Percentiles rank a stretch among this genome's conserved stretches.
These are phyloP conservation scores for Halocynthia aurantium DNA, from an alignment of 23 tunicate genomes.

Conservation along the genomic window DNA sequence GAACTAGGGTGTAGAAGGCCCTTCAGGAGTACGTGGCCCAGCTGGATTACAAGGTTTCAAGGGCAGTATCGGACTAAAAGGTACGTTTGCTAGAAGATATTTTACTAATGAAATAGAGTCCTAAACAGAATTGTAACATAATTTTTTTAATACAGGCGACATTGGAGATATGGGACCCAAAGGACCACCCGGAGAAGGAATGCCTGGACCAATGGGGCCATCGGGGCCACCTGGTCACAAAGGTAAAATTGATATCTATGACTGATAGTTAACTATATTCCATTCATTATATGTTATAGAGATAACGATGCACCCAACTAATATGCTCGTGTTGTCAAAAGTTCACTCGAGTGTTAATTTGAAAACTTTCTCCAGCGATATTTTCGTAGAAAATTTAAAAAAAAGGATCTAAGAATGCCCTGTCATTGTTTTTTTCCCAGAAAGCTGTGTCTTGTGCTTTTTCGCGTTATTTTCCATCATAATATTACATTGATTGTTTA, in stretches of 20 bases:
- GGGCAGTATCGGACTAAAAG: conserved; percentile 33
- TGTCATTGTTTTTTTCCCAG: no score
- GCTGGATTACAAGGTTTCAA: conserved; percentile 46
- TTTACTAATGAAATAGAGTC: background rate
- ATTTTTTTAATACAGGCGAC: conserved; percentile 25
- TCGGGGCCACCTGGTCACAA: conserved; percentile 48
- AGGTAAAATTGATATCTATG: conserved; percentile 4
- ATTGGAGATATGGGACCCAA: conserved; percentile 64
- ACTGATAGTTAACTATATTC: background rate
- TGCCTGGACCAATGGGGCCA: conserved; percentile 30
- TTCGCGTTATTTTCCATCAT: no score
- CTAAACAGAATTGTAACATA: background rate
- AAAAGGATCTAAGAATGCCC: no score
- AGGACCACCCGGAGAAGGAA: conserved; percentile 44
- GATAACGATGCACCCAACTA: no score
- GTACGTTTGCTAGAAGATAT: background rate
- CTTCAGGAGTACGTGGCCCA: conserved; percentile 37
- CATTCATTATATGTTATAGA: no score
- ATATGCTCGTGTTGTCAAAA: no score
- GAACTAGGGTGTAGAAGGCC: conserved; percentile 17
- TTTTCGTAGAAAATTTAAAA: no score
- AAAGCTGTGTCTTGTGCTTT: no score
- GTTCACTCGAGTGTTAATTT: no score
- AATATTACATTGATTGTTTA: no score
- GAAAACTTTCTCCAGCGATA: no score